A percentile compares a stretch with the other conserved stretches of the same genome.
phyloP scores from a whole-genome alignment of 2,888 invertebrate genomes.

The Morpho achilles region DNA sequence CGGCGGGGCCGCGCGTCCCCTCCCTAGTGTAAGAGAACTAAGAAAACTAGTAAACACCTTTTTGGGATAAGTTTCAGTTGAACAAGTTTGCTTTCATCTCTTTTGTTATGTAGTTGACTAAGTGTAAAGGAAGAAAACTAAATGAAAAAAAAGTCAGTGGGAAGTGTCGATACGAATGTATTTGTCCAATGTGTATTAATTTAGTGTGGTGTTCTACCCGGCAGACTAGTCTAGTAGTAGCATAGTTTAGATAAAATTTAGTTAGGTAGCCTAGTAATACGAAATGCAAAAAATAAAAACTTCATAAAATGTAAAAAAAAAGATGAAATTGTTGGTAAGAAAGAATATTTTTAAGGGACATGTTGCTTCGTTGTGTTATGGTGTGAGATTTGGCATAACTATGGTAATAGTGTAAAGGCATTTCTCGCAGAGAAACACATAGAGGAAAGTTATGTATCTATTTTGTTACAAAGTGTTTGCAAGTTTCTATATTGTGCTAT shows the following conservation, averaged over 20 bases:
- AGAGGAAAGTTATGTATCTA: constrained; percentile 76
- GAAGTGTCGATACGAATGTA: constrained; percentile 72
- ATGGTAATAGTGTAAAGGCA: constrained; percentile 70
- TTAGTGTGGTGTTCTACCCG: constrained; percentile 78
- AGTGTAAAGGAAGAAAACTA: constrained; percentile 74
- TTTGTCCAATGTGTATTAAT: constrained; percentile 78
- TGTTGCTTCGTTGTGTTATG: constrained; percentile 79
- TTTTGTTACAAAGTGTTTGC: constrained; percentile 80
- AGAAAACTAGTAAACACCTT: constrained; percentile 68
- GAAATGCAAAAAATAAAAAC: constrained; percentile 80
- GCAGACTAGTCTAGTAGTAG: constrained; percentile 80
- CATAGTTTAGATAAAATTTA: constrained; percentile 79
- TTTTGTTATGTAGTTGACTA: constrained; percentile 78
- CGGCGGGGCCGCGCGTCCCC: constrained; percentile 44
- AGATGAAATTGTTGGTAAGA: constrained; percentile 81
- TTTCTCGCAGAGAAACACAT: constrained; percentile 73
- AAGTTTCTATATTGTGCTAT: constrained; percentile 79
- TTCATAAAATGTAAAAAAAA: constrained; percentile 79
- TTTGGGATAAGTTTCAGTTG: constrained; percentile 72
- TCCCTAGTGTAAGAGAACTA: constrained; percentile 46
- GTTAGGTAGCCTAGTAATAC: constrained; percentile 79
- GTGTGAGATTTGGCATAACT: constrained; percentile 77
- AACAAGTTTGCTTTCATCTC: constrained; percentile 76
- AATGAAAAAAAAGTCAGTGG: constrained; percentile 58
- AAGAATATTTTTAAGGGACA: constrained; percentile 82